Evolutionary conservation across 2,888 invertebrate species (phyloP), one percentile per base, ranked within the genome.

Genomic region (Acleris cristana): DNA sequence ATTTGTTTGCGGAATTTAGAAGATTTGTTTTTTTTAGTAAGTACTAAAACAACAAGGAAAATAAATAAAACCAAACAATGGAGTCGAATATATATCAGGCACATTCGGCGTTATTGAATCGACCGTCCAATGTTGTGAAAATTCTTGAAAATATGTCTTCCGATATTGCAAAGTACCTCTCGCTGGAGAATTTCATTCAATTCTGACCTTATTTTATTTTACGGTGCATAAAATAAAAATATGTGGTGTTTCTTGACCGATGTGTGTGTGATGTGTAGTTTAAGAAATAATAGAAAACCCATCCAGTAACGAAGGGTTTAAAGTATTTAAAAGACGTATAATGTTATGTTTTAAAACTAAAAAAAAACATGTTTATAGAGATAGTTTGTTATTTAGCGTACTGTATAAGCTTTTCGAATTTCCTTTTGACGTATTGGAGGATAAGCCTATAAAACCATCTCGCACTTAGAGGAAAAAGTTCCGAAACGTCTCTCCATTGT

Each of bases 121-220:
- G 21, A 60, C 19, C 40, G 23, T 34, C 18, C 18, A 40, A 30
- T 14, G 23, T 51, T 56, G 56, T 64, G 34, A 64, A 64, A 56
- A 64, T 64, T 56, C 56, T 56, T 56, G 10, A n/a, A 51, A 18
- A 21, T 21, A 48, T 55, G 56, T 56, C n/a, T 40, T 63, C n/a
- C 21, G 23, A 63, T 56, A 63, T 51, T 51, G 26, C 7, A 19
- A 44, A 51, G 23, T 49, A 56, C 40, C 18, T 14, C 23, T 7
- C 23, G 23, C 26, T 26, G 18, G 54, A 51, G 26, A 64, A 55
- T 55, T 56, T 12, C 40, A 16, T 57, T 57, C 8, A 49, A 53
- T 48, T 53, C 40, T 14, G 4, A 6, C 45, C 54, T 30, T 19
- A 49, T 59, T 59, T 14, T 51, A 30, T 59, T 40, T 59, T 21